phyloP scores from a whole-genome alignment of 2,888 invertebrate species.

The Acleris emargana region DNA sequence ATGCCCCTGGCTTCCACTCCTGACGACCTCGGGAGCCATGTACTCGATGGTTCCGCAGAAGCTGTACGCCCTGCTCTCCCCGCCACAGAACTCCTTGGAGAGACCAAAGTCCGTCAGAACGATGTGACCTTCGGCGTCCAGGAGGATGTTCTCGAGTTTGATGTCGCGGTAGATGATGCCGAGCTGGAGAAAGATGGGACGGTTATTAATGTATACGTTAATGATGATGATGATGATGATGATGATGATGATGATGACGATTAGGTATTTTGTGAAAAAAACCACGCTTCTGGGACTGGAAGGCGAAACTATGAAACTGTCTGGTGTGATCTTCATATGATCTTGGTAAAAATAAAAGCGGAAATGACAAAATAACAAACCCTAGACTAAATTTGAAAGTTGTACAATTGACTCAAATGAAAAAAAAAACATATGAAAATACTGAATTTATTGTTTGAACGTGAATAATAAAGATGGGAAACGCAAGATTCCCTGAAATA shows the following conservation, averaged over 20 bases:
- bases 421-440: not conserved
- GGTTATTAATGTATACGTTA: not conserved
- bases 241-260: not conserved
- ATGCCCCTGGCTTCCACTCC: slow-evolving; percentile 95
- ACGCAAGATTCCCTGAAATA: not conserved
- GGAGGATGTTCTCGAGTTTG: slow-evolving; percentile 97
- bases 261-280: no score
- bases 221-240: not conserved
- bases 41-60: slow-evolving; percentile 99
- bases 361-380: no score
- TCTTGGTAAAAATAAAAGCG: no score
- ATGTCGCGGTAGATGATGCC: slow-evolving; percentile 99
- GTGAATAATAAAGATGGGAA: not conserved
- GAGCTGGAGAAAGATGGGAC: slow-evolving; percentile 83
- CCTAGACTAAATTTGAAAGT: no score
- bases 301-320: no score
- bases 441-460: not conserved
- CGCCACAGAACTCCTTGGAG: slow-evolving; percentile 94
- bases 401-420: no score
- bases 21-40: slow-evolving; percentile 96
- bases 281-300: no score
- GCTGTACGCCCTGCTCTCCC: slow-evolving; percentile 94
- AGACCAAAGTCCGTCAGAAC: slow-evolving; percentile 98
- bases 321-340: no score
- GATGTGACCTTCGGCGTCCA: slow-evolving; percentile 97